Evolutionary conservation across 2,797 vertebrate species (phyloP).

Genomic region (Percopsis omiscomaycus): DNA sequence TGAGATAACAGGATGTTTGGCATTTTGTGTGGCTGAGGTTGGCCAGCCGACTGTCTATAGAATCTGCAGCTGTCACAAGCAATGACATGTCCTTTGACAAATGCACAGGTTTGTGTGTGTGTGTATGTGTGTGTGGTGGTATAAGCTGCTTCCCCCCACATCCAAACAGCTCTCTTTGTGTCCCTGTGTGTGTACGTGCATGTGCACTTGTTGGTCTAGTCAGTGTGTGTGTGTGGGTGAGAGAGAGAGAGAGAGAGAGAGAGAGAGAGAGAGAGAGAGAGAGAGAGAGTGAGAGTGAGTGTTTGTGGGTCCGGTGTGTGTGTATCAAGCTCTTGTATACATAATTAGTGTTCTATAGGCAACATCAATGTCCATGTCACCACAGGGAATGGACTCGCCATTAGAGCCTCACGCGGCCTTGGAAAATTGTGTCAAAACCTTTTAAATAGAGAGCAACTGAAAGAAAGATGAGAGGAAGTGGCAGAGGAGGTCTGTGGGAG

Average conservation of each 20-base stretch:
- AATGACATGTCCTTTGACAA: constrained; percentile 19
- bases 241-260: not conserved
- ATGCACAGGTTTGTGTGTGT: constrained; percentile 11
- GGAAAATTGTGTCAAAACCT: constrained; percentile 54
- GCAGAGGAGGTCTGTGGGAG: constrained; percentile 16
- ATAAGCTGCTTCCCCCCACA: too few relatives aligned
- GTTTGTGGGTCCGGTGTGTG: not conserved
- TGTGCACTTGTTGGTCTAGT: constrained; percentile 13
- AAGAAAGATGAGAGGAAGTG: constrained; percentile 20
- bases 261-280: not conserved
- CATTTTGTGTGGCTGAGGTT: constrained; percentile 23
- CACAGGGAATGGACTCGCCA: constrained; percentile 22
- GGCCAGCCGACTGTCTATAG: constrained; percentile 23
- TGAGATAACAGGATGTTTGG: constrained; percentile 29
- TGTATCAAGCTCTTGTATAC: constrained; percentile 3
- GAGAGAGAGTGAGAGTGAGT: not conserved
- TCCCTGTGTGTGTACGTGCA: constrained; percentile 20
- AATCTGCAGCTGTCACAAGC: constrained; percentile 18
- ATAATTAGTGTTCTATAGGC: constrained; percentile 34
- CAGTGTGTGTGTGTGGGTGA: not conserved
- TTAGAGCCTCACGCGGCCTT: constrained; percentile 50
- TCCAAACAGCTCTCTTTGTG: not conserved
- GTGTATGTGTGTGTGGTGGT: not conserved
- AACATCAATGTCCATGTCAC: constrained; percentile 44
- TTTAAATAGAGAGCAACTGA: constrained; percentile 29